Base-by-base conservation (phyloP, 2,113 vertebrate genomes). In the Procavia capensis region DNA sequence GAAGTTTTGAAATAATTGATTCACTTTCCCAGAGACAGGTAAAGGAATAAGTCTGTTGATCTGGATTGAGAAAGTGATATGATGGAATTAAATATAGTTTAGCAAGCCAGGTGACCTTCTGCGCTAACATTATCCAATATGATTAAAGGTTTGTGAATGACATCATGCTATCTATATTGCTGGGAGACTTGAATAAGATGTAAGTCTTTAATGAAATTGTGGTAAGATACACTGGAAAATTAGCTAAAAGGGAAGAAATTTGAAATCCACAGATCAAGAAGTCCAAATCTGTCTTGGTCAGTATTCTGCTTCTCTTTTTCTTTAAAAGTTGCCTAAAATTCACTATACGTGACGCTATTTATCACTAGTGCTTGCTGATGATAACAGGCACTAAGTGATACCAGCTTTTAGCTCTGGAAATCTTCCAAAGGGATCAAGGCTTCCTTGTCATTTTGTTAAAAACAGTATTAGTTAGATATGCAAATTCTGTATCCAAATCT, bases 191-290 rank as follows among this genome's bases (percentile, higher is more conserved):
- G 22, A 3, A 27, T 25, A 79, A 41, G 14, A 85, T 94, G 34
- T 85, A 70, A 94, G 36, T 83, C 76, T 78, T 66, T 14, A 78
- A 36, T 16, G 5, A 45, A 76, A 54, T 92, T 75, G 76, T 39
- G 68, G 36, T 88, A 57, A 88, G 63, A n/a, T 57, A 76, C 27
- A 76, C 27, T n/a, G 59, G 47, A 7, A 57, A 78, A 24, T 83
- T 50, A 92, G 47, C 36, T 83, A 78, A 81, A 84, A 45, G 10
- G 34, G 20, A 88, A 88, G 43, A 88, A 76, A 70, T 59, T 24
- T 92, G 47, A 83, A 83, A 22, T 88, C 59, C 61, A 20, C 19
- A 76, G 78, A 95, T 88, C 3, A 78, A 39, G n/a, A 88, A 88
- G 39, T 78, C 88, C 31, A 88, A 91, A 57, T 5, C 34, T 63